Conservation (phyloP, 23 tunicate species). For the Ciona savignyi region DNA sequence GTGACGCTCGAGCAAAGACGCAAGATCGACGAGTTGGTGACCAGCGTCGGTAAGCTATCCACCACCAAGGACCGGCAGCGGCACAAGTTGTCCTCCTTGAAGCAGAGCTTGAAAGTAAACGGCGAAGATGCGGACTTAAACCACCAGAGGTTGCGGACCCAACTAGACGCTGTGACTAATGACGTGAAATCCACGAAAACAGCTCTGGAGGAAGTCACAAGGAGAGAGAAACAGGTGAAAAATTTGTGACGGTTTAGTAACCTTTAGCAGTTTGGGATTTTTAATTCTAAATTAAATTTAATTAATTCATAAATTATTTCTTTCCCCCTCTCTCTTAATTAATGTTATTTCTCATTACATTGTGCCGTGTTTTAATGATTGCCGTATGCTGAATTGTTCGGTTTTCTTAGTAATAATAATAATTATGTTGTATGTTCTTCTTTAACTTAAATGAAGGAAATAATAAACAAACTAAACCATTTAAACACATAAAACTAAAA, state of each 20-base stretch:
- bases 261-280: not conserved
- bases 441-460: not conserved
- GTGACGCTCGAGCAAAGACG: conserved; percentile 67
- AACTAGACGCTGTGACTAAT: conserved; percentile 69
- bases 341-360: no score
- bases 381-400: no score
- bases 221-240: conserved; percentile 95
- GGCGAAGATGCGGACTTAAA: conserved; percentile 33
- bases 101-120: conserved; percentile 44
- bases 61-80: conserved; percentile 65
- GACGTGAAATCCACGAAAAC: conserved; percentile 77
- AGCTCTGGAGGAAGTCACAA: conserved; percentile 57
- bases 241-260: not conserved
- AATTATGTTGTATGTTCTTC: not conserved
- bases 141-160: conserved; percentile 31
- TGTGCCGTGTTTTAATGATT: no score
- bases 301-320: no score
- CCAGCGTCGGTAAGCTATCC: conserved; percentile 46
- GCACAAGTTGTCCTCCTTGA: conserved; percentile 40
- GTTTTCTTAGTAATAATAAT: not conserved
- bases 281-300: not conserved
- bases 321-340: no score
- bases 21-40: conserved; percentile 68
- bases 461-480: no score
- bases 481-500: no score